Base-by-base conservation (phyloP, 1,140 invertebrate species). In the Mylabris phalerata region DNA sequence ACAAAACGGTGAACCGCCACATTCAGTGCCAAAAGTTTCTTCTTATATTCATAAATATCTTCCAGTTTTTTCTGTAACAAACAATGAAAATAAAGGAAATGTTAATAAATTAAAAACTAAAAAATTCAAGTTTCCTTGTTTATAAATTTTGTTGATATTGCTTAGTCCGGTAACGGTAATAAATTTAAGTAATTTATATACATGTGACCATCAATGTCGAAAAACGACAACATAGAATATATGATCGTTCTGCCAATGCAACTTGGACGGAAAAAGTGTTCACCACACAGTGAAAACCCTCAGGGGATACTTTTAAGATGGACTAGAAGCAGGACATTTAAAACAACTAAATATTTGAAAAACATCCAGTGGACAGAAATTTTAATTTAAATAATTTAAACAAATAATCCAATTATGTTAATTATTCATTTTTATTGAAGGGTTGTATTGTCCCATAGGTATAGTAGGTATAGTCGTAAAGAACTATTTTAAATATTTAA, bases 1-100 rank as follows among this genome's bases (percentile, higher is more conserved):
- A 88, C 79, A 67, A 87, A 82, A 39, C 85, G 82, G 67, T 89
- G 86, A 38, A 88, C 86, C 9, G 86, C 84, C 55, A 87, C 83
- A 62, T 89, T 90, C 61, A 90, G 71, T 55, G 85, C 82, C 55
- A 88, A 70, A 78, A 90, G 83, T 63, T 71, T 72, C 55, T 62
- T 59, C 48, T 67, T 87, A 67, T 84, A 84, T 70, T 88, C 84
- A 68, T 83, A 80, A 56, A 93, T 77, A 60, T 82, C 81, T 40
- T 79, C 76, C 65, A 89, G 74, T 63, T 84, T 80, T 63, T 75
- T 75, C 83, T 87, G 77, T 39, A 80, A 75, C 32, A 32, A 32
- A 32, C 7, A 52, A 32, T 9, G 26, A 45, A 27, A 44, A 44
- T 10, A 5, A 3, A 10, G 4, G 48, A 32, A 50, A 50, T 4